A percentile compares a stretch with the other conserved stretches of the same genome.
phyloP scores from a whole-genome alignment of 2,888 invertebrate species.

The Thereva nobilitata region DNA sequence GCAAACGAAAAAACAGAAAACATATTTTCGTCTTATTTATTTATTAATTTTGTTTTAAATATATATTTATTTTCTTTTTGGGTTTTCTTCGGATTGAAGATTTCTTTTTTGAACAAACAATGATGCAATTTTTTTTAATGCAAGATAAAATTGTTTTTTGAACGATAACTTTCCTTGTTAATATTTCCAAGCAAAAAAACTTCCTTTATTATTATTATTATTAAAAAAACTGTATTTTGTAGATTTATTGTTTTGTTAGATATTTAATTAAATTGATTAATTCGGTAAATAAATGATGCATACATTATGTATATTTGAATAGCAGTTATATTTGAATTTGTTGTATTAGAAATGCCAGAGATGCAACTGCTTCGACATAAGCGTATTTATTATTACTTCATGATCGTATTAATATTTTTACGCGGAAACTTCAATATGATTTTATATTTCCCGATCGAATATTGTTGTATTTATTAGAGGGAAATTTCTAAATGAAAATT shows the following conservation, averaged over 20 bases:
- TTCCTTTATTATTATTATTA: constrained; percentile 8
- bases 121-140: constrained; percentile 10
- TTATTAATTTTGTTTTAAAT: not conserved
- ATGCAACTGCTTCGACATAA: no score
- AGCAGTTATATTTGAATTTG: no score
- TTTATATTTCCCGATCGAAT: no score
- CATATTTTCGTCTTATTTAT: not conserved
- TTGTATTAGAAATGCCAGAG: no score
- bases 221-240: constrained; percentile 2
- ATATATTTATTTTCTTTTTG: constrained; percentile 5
- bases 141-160: constrained; percentile 16
- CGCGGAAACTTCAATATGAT: no score
- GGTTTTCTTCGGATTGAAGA: constrained; percentile 13
- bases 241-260: constrained; percentile 14
- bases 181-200: constrained; percentile 10
- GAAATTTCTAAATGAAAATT: no score
- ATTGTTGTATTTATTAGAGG: no score
- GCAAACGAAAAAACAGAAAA: constrained; percentile 32
- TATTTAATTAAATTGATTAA: constrained; percentile 6
- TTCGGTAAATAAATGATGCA: constrained; percentile 13
- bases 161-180: constrained; percentile 6
- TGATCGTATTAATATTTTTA: no score
- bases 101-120: constrained; percentile 2
- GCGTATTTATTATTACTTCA: no score
- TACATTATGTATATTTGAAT: not conserved